A percentile compares a stretch with the other conserved stretches of the same genome.
phyloP scores from a whole-genome alignment of 92 coral and sea anemone genomes.

The Micromussa lordhowensis region DNA sequence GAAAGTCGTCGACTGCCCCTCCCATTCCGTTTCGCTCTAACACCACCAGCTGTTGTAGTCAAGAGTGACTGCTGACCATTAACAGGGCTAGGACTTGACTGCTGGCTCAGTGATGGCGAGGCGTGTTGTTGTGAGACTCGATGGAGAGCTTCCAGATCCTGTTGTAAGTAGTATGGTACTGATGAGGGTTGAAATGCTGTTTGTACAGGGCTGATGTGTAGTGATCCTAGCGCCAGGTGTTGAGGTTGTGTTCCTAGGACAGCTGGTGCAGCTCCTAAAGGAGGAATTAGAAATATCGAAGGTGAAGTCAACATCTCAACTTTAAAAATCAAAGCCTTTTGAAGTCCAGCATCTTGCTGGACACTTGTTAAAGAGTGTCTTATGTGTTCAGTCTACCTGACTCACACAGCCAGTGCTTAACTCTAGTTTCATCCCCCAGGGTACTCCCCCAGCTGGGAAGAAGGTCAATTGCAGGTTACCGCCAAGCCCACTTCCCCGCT shows the following conservation, averaged over 20 bases:
- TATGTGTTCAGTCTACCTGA: neutral
- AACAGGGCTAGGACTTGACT: slow-evolving; percentile 41
- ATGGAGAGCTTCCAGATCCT: slow-evolving; percentile 86
- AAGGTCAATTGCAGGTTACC: no score
- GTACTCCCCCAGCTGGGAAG: no score
- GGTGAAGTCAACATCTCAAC: neutral
- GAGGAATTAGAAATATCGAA: neutral
- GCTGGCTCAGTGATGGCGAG: slow-evolving; percentile 52
- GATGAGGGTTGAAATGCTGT: slow-evolving; percentile 85
- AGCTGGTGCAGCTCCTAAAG: slow-evolving; percentile 1
- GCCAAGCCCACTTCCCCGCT: no score
- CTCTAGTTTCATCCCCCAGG: no score
- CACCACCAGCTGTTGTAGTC: slow-evolving; percentile 44
- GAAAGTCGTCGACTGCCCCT: slow-evolving; percentile 87
- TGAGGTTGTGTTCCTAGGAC: slow-evolving; percentile 10
- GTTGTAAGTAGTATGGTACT: slow-evolving; percentile 94
- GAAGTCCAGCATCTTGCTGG: neutral
- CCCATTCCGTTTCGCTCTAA: slow-evolving; percentile 66
- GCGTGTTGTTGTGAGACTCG: slow-evolving; percentile 76
- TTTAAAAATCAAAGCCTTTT: neutral
- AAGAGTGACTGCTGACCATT: slow-evolving; percentile 53
- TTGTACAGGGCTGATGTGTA: slow-evolving; percentile 83
- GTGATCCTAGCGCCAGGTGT: slow-evolving; percentile 31
- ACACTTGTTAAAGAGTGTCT: neutral
- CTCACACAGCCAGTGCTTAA: neutral